phyloP scores from a whole-genome alignment of 2,113 vertebrate genomes.

The Pollimyrus isidori region DNA sequence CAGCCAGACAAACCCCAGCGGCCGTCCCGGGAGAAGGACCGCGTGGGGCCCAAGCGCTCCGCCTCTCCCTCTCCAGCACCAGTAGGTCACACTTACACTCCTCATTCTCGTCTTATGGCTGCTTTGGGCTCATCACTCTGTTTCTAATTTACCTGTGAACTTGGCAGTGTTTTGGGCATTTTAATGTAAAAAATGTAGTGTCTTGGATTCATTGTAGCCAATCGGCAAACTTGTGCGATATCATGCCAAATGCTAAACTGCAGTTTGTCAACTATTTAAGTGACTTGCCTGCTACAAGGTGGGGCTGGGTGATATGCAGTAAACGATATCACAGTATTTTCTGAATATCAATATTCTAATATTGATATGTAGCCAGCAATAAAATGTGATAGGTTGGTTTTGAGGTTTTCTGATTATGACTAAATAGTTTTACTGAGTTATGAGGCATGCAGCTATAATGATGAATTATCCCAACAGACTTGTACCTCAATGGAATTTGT shows the following conservation, averaged over 20 bases:
- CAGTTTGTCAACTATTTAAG: neutral
- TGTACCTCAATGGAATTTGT: neutral
- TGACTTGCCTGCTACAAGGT: neutral
- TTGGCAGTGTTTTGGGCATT: neutral
- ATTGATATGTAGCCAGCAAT: too few relatives aligned
- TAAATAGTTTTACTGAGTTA: neutral
- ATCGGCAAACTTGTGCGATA: neutral
- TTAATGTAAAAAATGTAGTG: neutral
- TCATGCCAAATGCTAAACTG: neutral
- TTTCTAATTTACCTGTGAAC: neutral
- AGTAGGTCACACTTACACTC: conserved; percentile 56
- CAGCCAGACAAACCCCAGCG: conserved; percentile 54
- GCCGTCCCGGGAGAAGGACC: conserved; percentile 73
- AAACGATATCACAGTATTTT: neutral
- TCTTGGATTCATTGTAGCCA: neutral
- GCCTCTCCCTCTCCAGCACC: conserved; percentile 68
- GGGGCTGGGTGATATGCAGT: neutral
- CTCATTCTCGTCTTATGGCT: neutral
- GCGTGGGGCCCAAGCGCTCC: conserved; percentile 58
- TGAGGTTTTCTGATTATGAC: neutral
- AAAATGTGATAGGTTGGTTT: neutral
- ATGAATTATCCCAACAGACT: neutral
- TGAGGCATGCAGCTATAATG: neutral
- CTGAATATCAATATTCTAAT: neutral
- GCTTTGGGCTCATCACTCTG: neutral